phyloP scores from a whole-genome alignment of 2,113 vertebrate genomes.

The Megaptera novaeangliae region DNA sequence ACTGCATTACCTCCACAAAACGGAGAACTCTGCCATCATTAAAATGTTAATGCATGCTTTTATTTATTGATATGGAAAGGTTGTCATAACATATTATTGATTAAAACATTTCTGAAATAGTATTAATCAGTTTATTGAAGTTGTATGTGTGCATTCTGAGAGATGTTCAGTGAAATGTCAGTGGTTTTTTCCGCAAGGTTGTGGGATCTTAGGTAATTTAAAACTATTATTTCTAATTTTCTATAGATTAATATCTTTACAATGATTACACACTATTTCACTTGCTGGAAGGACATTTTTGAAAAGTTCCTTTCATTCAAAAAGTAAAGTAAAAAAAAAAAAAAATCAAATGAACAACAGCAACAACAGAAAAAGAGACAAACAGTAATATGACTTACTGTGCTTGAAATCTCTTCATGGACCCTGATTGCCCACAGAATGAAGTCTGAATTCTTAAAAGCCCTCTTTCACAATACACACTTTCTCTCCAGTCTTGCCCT shows the following conservation, averaged over 20 bases:
- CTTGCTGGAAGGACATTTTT: background rate
- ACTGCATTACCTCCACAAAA: constrained; percentile 7
- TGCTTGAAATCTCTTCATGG: background rate
- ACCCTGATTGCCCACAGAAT: background rate
- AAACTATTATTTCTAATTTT: background rate
- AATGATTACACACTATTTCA: constrained; percentile 12
- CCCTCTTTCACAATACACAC: rapidly evolving
- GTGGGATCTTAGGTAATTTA: background rate
- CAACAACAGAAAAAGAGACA: background rate
- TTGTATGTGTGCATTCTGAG: background rate
- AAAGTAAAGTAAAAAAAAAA: background rate
- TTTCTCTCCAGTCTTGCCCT: background rate
- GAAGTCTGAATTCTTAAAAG: background rate
- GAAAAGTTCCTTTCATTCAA: background rate
- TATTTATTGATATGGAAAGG: constrained; percentile 36
- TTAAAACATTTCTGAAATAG: constrained; percentile 21
- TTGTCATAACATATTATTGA: constrained; percentile 6
- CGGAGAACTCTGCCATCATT: background rate
- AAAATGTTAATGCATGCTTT: constrained; percentile 38
- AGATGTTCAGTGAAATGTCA: background rate
- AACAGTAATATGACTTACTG: background rate
- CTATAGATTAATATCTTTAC: background rate
- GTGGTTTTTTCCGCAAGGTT: background rate
- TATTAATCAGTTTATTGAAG: constrained; percentile 10
- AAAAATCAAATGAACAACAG: background rate